Conservation (phyloP, 35 echinoderm and acorn worm genomes). For the Diadema setosum region DNA sequence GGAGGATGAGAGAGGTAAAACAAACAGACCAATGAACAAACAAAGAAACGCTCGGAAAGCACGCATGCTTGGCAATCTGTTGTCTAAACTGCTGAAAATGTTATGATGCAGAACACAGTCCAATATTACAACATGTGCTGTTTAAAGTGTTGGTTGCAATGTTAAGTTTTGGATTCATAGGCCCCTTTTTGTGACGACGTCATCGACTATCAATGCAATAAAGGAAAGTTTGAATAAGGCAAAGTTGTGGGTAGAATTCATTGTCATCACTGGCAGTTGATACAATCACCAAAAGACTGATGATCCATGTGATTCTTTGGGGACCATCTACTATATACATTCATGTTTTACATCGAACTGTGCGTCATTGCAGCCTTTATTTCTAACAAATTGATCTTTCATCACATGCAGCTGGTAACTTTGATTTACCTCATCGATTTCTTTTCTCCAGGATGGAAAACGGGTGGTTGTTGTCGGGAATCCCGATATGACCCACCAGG, state of each 20-base stretch:
- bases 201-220: too few relatives aligned
- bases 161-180: neutral
- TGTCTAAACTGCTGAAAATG: neutral
- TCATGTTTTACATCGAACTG: neutral
- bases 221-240: too few relatives aligned
- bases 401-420: neutral
- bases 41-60: neutral
- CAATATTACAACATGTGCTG: neutral
- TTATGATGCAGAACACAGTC: neutral
- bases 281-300: neutral
- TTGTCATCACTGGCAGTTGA: neutral
- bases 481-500: neutral
- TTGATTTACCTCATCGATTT: neutral
- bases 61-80: neutral
- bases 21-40: neutral
- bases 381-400: neutral
- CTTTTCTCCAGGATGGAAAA: neutral
- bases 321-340: neutral
- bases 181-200: neutral
- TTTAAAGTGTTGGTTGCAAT: too few relatives aligned
- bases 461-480: neutral
- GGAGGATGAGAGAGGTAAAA: constrained; percentile 64
- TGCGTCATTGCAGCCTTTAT: neutral
- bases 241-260: neutral
- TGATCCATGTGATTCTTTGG: neutral